phyloP scores from a whole-genome alignment of 2,797 vertebrate species.

The Acomys russatus region DNA sequence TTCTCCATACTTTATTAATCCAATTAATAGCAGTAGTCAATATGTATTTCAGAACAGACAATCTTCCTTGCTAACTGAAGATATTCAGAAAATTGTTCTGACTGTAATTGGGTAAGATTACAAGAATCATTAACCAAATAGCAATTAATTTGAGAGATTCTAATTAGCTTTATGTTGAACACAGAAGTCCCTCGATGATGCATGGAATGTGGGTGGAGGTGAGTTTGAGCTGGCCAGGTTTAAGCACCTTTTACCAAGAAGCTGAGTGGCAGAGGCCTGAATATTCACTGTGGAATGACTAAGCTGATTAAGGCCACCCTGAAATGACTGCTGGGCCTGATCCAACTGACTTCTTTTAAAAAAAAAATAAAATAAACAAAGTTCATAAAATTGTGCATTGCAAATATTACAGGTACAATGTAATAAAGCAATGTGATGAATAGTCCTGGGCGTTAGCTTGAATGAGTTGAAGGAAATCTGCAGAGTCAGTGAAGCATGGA shows the following conservation, averaged over 20 bases:
- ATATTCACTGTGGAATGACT: not conserved
- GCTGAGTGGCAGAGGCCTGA: not conserved
- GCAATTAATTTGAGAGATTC: not conserved
- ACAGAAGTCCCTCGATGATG: not conserved
- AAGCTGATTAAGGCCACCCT: not conserved
- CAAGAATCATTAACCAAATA: conserved; percentile 10
- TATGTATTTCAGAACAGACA: not conserved
- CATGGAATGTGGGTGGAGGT: rapidly evolving
- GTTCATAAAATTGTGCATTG: not conserved
- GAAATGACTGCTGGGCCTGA: not conserved
- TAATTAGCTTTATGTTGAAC: not conserved
- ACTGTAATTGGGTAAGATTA: not conserved
- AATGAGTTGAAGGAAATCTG: not conserved
- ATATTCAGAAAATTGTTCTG: not conserved
- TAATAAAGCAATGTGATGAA: not conserved
- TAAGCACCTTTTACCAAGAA: not conserved
- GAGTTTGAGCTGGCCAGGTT: not conserved
- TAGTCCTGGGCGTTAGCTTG: not conserved
- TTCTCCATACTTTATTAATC: not conserved
- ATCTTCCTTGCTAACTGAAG: not conserved
- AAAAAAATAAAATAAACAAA: not conserved
- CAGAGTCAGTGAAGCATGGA: rapidly evolving
- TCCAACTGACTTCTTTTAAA: not conserved
- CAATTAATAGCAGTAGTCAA: not conserved
- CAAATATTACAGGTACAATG: not conserved